A percentile compares a stretch with the other conserved stretches of the same genome.
Evolutionary conservation across 2,888 invertebrate species (phyloP).

Genomic region (Brachyptera putata): DNA sequence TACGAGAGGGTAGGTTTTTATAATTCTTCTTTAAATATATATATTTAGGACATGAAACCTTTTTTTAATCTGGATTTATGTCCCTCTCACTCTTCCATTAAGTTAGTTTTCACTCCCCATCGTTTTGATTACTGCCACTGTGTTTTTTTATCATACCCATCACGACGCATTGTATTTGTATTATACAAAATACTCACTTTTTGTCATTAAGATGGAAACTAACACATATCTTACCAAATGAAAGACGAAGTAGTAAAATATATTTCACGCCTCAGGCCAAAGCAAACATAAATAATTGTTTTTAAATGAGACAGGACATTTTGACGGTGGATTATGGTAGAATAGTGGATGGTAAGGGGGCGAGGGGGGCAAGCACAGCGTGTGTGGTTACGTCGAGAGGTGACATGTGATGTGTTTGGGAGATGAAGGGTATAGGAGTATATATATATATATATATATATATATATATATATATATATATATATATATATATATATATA

Average conservation of each 20-base stretch:
- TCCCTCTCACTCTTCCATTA: too few species aligned
- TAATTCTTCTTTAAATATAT: not conserved
- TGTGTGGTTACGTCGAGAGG: slow-evolving; percentile 22
- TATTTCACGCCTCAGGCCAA: slow-evolving; percentile 39
- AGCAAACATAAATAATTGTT: slow-evolving; percentile 45
- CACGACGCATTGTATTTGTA: not conserved
- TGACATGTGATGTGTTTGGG: slow-evolving; percentile 22
- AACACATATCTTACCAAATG: too few species aligned
- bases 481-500: too few species aligned
- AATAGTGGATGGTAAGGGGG: not conserved
- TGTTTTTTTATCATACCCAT: not conserved
- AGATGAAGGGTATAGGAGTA: slow-evolving; percentile 23
- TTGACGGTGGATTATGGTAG: slow-evolving; percentile 39
- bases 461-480: too few species aligned
- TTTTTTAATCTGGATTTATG: slow-evolving; percentile 2
- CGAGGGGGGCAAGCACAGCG: slow-evolving; percentile 15
- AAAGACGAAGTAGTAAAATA: slow-evolving; percentile 17
- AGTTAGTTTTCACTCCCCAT: slow-evolving; percentile 29
- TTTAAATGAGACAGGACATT: slow-evolving; percentile 53
- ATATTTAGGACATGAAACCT: slow-evolving; percentile 13
- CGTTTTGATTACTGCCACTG: slow-evolving; percentile 21
- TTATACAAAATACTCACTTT: slow-evolving; percentile 12
- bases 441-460: too few species aligned
- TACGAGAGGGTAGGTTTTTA: not conserved
- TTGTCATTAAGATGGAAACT: not conserved